phyloP scores from a whole-genome alignment of 2,888 invertebrate species.

The Amiota minor region DNA sequence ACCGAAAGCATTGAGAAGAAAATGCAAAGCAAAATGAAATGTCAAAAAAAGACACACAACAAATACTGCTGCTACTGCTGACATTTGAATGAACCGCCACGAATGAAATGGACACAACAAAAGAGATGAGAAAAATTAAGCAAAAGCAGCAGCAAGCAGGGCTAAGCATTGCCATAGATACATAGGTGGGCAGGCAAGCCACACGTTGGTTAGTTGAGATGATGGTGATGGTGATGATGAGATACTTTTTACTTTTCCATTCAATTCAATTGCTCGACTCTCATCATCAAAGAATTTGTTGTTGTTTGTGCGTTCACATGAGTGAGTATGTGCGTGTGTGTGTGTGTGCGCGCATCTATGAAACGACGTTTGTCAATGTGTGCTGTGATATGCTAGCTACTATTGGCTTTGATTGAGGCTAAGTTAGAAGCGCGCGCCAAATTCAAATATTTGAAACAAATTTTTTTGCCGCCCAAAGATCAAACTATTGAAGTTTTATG shows the following conservation, averaged over 20 bases:
- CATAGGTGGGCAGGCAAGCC: background rate
- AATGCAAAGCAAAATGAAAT: conserved; percentile 25
- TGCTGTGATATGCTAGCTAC: no score
- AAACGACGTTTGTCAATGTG: no score
- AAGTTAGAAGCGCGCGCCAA: no score
- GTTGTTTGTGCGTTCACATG: no score
- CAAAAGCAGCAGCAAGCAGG: conserved; percentile 44
- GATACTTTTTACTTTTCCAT: background rate
- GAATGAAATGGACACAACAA: conserved; percentile 69
- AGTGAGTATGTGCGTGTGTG: no score
- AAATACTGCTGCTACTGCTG: conserved; percentile 29
- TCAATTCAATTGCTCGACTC: no score
- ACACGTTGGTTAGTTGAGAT: conserved; percentile 6
- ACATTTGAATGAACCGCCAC: conserved; percentile 50
- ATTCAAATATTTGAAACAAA: no score
- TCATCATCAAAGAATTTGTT: no score
- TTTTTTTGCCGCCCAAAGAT: no score
- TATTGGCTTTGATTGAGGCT: no score
- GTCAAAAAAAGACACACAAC: conserved; percentile 23
- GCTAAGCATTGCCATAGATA: conserved; percentile 35
- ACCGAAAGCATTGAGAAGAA: background rate
- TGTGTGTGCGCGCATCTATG: no score
- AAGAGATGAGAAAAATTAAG: conserved; percentile 42
- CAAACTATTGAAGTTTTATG: no score
- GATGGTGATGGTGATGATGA: background rate